Conservation (phyloP, 2,113 vertebrate species). For the Malurus elegans region DNA sequence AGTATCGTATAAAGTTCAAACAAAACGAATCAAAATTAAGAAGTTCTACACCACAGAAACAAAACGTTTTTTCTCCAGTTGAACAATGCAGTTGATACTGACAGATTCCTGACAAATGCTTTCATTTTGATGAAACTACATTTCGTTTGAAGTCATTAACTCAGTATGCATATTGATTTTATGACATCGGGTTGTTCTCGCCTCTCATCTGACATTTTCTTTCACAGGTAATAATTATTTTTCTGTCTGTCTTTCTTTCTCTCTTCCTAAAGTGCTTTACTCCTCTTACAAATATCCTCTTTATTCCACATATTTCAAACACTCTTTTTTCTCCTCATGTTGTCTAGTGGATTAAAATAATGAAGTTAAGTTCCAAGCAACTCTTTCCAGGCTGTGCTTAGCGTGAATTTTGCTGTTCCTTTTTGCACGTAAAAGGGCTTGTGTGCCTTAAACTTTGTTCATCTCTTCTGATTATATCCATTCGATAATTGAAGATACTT, state of each 20-base stretch:
- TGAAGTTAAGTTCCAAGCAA: neutral
- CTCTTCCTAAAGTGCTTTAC: neutral
- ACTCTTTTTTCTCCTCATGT: neutral
- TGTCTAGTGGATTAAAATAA: neutral
- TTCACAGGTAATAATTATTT: conserved; percentile 4
- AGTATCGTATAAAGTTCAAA: neutral
- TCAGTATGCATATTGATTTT: neutral
- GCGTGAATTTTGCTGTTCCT: neutral
- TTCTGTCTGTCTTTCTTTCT: neutral
- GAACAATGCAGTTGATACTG: neutral
- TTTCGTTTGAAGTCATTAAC: neutral
- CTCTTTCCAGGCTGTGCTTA: neutral
- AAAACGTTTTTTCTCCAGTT: neutral
- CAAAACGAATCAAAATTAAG: neutral
- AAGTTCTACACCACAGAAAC: neutral
- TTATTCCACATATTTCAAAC: neutral
- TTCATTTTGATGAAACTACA: conserved; percentile 14
- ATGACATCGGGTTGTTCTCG: neutral
- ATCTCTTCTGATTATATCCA: neutral
- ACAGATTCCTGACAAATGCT: neutral
- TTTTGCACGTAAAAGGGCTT: neutral
- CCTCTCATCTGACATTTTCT: neutral
- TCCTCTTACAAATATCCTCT: neutral
- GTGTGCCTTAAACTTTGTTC: neutral
- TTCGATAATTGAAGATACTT: neutral